Percentiles rank a stretch among this genome's conserved stretches.
Evolutionary conservation across 1,140 invertebrate genomes (phyloP).

Genomic region (Drosophila guanche): DNA sequence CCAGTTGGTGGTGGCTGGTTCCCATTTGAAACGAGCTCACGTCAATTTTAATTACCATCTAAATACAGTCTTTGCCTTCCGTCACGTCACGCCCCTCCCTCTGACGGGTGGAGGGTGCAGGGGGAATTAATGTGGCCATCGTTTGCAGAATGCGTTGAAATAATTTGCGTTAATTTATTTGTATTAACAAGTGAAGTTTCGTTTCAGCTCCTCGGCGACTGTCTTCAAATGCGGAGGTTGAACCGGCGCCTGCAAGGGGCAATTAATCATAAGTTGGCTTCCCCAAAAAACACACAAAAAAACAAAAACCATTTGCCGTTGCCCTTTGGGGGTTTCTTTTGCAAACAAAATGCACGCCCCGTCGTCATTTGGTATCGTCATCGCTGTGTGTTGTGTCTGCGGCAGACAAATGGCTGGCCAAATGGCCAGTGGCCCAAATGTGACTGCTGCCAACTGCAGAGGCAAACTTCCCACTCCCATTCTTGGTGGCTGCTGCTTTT

Average conservation of each 20-base stretch:
- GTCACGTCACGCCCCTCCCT: constrained; percentile 21
- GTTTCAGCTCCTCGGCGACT: constrained; percentile 1
- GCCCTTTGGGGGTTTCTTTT: constrained; percentile 37
- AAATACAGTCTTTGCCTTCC: constrained; percentile 6
- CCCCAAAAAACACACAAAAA: constrained; percentile 20
- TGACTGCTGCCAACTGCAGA: constrained; percentile 74
- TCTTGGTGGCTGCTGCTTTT: constrained; percentile 7
- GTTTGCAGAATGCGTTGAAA: constrained; percentile 64
- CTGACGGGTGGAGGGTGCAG: no score
- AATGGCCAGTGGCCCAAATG: constrained; percentile 69
- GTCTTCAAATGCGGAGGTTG: constrained; percentile 46
- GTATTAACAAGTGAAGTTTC: constrained; percentile 45
- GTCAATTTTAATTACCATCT: constrained; percentile 65
- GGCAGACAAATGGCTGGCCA: constrained; percentile 75
- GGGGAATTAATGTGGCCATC: constrained; percentile 48
- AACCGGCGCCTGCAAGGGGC: constrained; percentile 64
- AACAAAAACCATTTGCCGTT: constrained; percentile 14
- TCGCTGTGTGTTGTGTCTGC: constrained; percentile 50
- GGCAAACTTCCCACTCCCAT: not conserved
- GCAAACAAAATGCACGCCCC: constrained; percentile 76
- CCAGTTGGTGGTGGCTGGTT: not conserved
- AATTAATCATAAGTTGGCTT: constrained; percentile 76
- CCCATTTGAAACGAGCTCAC: constrained; percentile 40
- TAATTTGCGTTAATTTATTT: constrained; percentile 68
- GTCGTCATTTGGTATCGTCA: constrained; percentile 51